Percentiles rank a stretch among this genome's conserved stretches.
Evolutionary conservation across 2,113 vertebrate species (phyloP).

Genomic region (Lutjanus erythropterus): DNA sequence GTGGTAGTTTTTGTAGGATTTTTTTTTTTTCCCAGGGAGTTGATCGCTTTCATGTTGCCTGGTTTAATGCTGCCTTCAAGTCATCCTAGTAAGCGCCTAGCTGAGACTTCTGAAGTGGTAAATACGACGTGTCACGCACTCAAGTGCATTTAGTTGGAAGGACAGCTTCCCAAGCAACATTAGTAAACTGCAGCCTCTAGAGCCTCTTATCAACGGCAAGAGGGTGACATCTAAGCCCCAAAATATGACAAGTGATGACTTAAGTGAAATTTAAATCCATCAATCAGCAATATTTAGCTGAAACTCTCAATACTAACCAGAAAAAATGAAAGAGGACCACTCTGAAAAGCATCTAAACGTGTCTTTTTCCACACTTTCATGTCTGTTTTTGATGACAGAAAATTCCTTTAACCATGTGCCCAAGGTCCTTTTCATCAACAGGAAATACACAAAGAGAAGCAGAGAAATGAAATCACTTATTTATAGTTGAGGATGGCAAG

Average conservation of each 20-base stretch:
- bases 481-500: not conserved
- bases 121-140: constrained; percentile 56
- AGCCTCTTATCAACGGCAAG: constrained; percentile 17
- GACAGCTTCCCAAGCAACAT: constrained; percentile 40
- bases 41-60: constrained; percentile 62
- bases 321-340: not conserved
- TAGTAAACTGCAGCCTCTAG: constrained; percentile 12
- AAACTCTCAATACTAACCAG: not conserved
- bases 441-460: not conserved
- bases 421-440: not conserved
- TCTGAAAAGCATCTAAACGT: not conserved
- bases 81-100: constrained; percentile 64
- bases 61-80: constrained; percentile 70
- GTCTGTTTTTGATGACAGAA: not conserved
- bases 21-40: constrained; percentile 9
- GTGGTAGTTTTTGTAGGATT: constrained; percentile 22
- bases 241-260: constrained; percentile 14
- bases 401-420: not conserved
- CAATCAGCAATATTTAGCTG: not conserved
- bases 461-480: not conserved
- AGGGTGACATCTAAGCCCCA: not conserved
- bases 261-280: constrained; percentile 29
- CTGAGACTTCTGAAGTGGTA: constrained; percentile 68
- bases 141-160: constrained; percentile 50
- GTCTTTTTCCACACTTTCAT: no score